Base-by-base conservation (phyloP, 2,888 invertebrate genomes). In the Mechanitis mazaeus region DNA sequence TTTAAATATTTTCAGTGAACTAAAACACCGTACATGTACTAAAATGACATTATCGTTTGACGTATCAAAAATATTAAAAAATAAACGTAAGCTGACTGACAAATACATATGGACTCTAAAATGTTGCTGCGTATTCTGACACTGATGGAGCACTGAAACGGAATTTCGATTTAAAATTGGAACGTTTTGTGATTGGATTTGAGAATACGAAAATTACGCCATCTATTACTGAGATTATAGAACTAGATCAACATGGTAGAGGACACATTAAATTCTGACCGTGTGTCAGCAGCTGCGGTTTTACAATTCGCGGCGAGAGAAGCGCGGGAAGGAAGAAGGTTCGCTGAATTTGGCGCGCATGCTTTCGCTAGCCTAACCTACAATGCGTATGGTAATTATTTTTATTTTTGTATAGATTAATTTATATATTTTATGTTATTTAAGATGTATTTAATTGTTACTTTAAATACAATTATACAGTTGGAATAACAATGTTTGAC, bases 281-380 rank as follows among this genome's bases (percentile, higher is more conserved):
- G 85, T 46, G 80, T 88, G 45, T 88, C 90, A 0, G 90, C 90
- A 2, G 86, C 90, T 3, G 89, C 89, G 0, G 85, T 89, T 4
- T 72, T 90, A 2, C 87, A 89, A 68, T 84, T 84, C 56, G 89
- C 89, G 9, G 89, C 90, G 1, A 75, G 87, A 57, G 90, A 90
- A 68, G 85, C 88, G 33, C 71, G 87, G 42, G 88, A 89, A 64
- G 90, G 90, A 0, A 68, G 90, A 3, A 72, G 90, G 33, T 78
- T 83, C 46, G 75, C 87, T 0, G 89, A 90, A 65, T 90, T 88
- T 45, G 87, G 86, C 0, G 87, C 90, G 0, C 89, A 89, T 45
- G 88, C 89, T 1, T 85, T 85, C 66, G 87, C 89, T 0, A 84
- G 84, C 77, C 80, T 89, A 72, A 82, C 84, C 7, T 89, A 85